Base-by-base conservation (phyloP, 2,113 vertebrate genomes). In the Boleophthalmus pectinirostris region DNA sequence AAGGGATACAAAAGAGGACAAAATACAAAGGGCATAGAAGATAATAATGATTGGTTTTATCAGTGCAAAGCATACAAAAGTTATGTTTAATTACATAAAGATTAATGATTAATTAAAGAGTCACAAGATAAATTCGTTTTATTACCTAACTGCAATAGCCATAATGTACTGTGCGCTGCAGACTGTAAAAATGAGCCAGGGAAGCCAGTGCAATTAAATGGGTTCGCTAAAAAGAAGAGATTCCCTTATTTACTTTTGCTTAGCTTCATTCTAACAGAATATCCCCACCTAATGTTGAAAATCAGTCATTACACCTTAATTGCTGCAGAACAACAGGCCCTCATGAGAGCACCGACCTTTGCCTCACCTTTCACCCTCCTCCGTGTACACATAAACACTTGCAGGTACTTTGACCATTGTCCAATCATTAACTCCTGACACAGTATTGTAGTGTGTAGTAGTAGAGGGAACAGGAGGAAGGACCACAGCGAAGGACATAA, bases 401-500 rank as follows among this genome's bases (percentile, higher is more conserved):
- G 35, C 24, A 77, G 77, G 82, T 67, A 66, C 79, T 77, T 75
- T 74, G 70, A 70, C 3, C 53, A 15, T 74, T 80, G 83, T 86
- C 75, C 68, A 88, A 91, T 89, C 21, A 92, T 90, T 90, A 90
- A 92, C 90, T 29, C 68, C 10, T 1, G 20, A 5, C 47, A 21
- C 63, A 25, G 18, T 68, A 23, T 20, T 13, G 63, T 29, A 29
- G 29, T 29, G 29, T 29, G 29, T 29, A 4, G 29, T 29, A 72
- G 56, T 66, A 61, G 10, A 10, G 51, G n/a, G 8, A 54, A 56
- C n/a, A 24, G 8, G 29, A 66, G 66, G 69, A 68, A 74, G 61
- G 33, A 35, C 61, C 9, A 45, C 60, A 0, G 24, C 70, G 12
- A 45, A 61, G 67, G 49, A 45, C 6, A 68, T n/a, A 16, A 67